These are phyloP conservation scores for Forbesichthys papilliferus DNA, from an alignment of 2,113 vertebrate species.

Conservation along the genomic window DNA sequence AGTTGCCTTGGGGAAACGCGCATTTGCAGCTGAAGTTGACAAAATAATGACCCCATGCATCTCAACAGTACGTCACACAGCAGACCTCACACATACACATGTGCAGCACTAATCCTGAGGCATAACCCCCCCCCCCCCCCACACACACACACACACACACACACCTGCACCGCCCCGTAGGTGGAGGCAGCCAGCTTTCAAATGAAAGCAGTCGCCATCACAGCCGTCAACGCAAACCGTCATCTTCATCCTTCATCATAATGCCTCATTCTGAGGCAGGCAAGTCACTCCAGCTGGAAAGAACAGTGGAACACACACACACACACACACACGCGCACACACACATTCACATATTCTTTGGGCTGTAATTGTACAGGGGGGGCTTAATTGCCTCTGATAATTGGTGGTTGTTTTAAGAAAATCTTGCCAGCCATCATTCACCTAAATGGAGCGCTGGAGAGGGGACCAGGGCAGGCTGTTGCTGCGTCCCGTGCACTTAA, in stretches of 20 bases:
- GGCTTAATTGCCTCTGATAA: slow-evolving; percentile 73
- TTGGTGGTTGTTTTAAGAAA: slow-evolving; percentile 70
- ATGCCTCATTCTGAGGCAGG: slow-evolving; percentile 21
- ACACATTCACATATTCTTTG: slow-evolving; percentile 24
- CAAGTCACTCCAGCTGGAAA: slow-evolving; percentile 32
- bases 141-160: too few relatives aligned
- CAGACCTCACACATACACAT: slow-evolving; percentile 8
- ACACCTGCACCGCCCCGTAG: too few relatives aligned
- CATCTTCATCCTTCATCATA: slow-evolving; percentile 47
- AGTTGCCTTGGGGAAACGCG: too few relatives aligned
- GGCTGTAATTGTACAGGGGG: slow-evolving; percentile 54
- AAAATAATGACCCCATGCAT: too few relatives aligned
- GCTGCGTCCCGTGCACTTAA: slow-evolving; percentile 40
- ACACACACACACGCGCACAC: slow-evolving; percentile 19
- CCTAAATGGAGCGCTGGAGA: slow-evolving; percentile 50
- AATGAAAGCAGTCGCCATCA: slow-evolving; percentile 41
- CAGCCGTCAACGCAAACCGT: slow-evolving; percentile 10
- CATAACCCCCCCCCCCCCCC: background rate
- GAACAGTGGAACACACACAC: slow-evolving; percentile 36
- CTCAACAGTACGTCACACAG: too few relatives aligned
- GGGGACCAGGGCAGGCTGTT: slow-evolving; percentile 47
- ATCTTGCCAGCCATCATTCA: slow-evolving; percentile 72
- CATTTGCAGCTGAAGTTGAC: too few relatives aligned
- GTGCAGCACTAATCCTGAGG: slow-evolving; percentile 17
- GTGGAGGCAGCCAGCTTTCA: slow-evolving; percentile 16